Conservation (phyloP, 2,797 vertebrate genomes). For the Oceanodroma leucorhoa region DNA sequence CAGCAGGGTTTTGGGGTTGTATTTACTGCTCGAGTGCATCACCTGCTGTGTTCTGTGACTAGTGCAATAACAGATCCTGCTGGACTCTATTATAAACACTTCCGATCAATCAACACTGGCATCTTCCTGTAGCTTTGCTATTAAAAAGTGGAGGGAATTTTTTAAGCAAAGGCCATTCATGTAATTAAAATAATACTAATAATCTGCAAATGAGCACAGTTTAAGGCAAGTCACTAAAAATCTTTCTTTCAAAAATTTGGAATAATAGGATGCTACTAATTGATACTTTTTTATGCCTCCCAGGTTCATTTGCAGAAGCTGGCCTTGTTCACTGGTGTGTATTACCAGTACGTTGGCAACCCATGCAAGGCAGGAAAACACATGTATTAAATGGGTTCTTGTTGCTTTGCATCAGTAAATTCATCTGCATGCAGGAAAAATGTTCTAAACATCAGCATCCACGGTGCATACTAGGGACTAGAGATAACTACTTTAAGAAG, state of each 20-base stretch:
- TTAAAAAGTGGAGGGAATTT: background rate
- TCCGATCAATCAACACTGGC: background rate
- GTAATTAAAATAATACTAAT: constrained; percentile 40
- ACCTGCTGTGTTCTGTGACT: background rate
- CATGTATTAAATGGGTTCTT: background rate
- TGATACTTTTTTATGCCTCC: constrained; percentile 17
- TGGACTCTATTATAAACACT: background rate
- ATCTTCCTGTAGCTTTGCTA: background rate
- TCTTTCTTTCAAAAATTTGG: constrained; percentile 7
- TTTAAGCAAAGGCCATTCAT: background rate
- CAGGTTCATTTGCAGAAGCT: background rate
- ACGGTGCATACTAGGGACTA: background rate
- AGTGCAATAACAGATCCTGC: background rate
- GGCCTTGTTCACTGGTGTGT: background rate
- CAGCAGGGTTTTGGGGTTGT: background rate
- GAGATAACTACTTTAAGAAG: background rate
- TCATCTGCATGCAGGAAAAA: background rate
- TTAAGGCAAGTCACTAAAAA: background rate
- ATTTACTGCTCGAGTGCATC: background rate
- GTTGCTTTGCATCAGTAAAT: background rate
- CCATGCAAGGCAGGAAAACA: background rate
- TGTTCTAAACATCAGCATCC: background rate
- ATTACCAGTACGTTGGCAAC: background rate
- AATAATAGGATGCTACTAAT: constrained; percentile 37
- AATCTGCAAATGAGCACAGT: constrained; percentile 18